phyloP scores from a whole-genome alignment of 2,113 vertebrate genomes.

The Hippopotamus amphibius region DNA sequence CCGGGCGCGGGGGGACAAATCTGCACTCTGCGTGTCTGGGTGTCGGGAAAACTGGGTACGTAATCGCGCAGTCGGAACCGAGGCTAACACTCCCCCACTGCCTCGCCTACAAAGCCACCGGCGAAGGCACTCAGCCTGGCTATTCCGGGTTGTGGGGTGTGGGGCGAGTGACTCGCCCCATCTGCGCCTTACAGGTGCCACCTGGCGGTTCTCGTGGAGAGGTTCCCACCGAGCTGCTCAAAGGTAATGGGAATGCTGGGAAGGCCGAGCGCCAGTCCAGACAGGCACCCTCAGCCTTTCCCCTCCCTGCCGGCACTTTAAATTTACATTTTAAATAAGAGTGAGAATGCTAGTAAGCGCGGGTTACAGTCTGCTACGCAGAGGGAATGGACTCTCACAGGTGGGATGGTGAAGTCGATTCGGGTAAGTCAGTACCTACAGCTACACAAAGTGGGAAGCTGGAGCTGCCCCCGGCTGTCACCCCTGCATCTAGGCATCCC shows the following conservation, averaged over 20 bases:
- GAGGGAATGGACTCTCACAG: slow-evolving; percentile 3
- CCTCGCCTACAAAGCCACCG: slow-evolving; percentile 2
- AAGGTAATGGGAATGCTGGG: background rate
- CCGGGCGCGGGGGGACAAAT: background rate
- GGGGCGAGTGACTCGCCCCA: slow-evolving; percentile 27
- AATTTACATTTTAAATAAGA: slow-evolving; percentile 16
- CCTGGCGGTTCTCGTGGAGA: slow-evolving; percentile 71
- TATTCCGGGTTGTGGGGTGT: slow-evolving; percentile 54
- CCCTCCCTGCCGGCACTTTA: background rate
- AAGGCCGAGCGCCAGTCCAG: background rate
- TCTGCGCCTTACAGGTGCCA: slow-evolving; percentile 80
- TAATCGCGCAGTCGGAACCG: slow-evolving; percentile 32
- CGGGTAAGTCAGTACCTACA: slow-evolving; percentile 39
- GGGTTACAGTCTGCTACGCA: background rate
- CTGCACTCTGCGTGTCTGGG: background rate
- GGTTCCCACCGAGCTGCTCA: background rate
- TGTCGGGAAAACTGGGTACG: slow-evolving; percentile 53
- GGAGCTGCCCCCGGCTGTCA: slow-evolving; percentile 41
- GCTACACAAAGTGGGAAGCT: background rate
- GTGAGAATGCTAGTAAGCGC: background rate
- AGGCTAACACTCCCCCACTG: slow-evolving; percentile 62
- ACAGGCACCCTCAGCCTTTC: background rate
- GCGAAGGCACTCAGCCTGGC: slow-evolving; percentile 25
- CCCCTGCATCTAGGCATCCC: background rate
- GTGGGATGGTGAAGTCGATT: background rate